Percentiles rank a stretch among this genome's conserved stretches.
phyloP scores from a whole-genome alignment of 2,113 vertebrate species.

The Psilopogon haemacephalus region DNA sequence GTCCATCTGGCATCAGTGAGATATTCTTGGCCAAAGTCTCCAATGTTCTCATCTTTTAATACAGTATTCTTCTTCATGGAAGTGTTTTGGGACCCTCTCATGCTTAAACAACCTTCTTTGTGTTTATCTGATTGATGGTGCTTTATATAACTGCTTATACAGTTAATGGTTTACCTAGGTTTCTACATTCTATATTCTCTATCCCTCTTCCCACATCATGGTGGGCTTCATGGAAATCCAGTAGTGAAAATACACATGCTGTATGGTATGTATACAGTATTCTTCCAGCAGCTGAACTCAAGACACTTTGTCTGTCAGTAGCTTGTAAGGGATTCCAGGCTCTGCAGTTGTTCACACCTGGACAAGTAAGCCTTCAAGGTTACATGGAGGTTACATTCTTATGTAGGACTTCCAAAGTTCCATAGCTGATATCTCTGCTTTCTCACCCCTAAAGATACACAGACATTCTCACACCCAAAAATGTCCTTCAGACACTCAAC shows the following conservation, averaged over 20 bases:
- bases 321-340: neutral
- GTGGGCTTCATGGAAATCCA: neutral
- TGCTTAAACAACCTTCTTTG: too few species aligned
- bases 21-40: too few species aligned
- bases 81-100: too few species aligned
- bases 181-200: too few species aligned
- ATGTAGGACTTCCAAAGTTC: neutral
- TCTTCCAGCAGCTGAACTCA: neutral
- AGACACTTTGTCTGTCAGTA: neutral
- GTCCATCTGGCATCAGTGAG: too few species aligned
- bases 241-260: neutral
- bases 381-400: neutral
- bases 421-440: neutral
- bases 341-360: neutral
- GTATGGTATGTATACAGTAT: neutral
- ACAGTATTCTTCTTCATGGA: too few species aligned
- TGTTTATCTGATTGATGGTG: too few species aligned
- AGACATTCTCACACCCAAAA: neutral
- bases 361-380: neutral
- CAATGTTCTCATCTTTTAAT: too few species aligned
- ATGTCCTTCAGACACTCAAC: rapidly evolving
- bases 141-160: too few species aligned
- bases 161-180: too few species aligned
- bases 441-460: neutral
- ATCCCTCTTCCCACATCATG: too few species aligned